A percentile compares a stretch with the other conserved stretches of the same genome.
phyloP scores from a whole-genome alignment of 2,888 invertebrate species.

The Netelia inedita region DNA sequence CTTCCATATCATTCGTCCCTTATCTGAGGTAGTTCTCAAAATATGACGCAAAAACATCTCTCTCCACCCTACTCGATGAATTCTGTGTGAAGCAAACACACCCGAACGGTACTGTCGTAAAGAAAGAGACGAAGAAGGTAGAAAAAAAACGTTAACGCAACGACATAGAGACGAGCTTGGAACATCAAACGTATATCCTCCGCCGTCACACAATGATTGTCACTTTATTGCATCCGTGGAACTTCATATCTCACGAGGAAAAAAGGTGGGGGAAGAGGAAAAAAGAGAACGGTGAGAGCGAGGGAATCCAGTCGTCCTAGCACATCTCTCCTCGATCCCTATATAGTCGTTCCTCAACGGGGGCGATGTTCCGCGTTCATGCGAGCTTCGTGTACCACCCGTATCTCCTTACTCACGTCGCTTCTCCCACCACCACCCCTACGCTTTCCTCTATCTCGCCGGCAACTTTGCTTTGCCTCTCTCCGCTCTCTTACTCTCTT shows the following conservation, averaged over 20 bases:
- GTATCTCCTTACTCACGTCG: not conserved
- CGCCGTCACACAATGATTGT: slow-evolving; percentile 74
- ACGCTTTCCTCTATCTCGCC: slow-evolving; percentile 14
- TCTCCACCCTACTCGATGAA: not conserved
- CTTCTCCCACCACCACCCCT: slow-evolving; percentile 24
- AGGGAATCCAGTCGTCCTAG: slow-evolving; percentile 54
- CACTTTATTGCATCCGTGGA: slow-evolving; percentile 75
- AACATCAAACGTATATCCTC: slow-evolving; percentile 65
- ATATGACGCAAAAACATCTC: not conserved
- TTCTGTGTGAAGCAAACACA: not conserved
- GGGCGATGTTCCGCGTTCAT: slow-evolving; percentile 37
- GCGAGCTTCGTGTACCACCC: slow-evolving; percentile 27
- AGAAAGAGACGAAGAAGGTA: slow-evolving; percentile 32
- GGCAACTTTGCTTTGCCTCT: not conserved
- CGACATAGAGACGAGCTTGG: slow-evolving; percentile 53
- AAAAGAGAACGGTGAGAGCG: slow-evolving; percentile 24
- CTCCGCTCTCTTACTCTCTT: slow-evolving; percentile 27
- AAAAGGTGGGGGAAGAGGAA: slow-evolving; percentile 17
- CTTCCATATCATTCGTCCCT: not conserved
- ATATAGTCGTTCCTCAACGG: slow-evolving; percentile 10
- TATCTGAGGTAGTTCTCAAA: not conserved
- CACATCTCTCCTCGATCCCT: slow-evolving; percentile 32
- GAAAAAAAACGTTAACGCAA: slow-evolving; percentile 46
- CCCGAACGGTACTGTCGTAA: slow-evolving; percentile 16
- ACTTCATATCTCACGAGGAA: slow-evolving; percentile 69